phyloP scores from a whole-genome alignment of 2,113 vertebrate species.

The Oreochromis niloticus region DNA sequence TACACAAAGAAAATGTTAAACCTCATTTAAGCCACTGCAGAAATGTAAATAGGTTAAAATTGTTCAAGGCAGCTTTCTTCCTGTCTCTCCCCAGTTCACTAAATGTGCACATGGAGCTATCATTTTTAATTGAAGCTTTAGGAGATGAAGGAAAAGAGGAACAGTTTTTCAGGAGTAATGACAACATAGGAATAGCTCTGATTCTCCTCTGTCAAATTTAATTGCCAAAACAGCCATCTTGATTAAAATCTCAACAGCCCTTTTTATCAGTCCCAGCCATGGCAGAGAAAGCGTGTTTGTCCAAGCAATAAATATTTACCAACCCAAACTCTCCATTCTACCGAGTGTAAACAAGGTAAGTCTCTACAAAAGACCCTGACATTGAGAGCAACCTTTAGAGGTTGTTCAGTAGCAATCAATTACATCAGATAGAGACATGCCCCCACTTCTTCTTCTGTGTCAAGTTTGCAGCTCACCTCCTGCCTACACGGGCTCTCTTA shows the following conservation, averaged over 20 bases:
- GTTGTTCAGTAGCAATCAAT: background rate
- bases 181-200: slow-evolving; percentile 11
- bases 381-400: slow-evolving; percentile 28
- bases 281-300: slow-evolving; percentile 31
- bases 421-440: background rate
- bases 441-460: background rate
- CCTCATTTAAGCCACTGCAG: background rate
- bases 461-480: background rate
- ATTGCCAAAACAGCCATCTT: slow-evolving; percentile 57
- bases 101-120: background rate
- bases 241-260: slow-evolving; percentile 46
- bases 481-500: background rate
- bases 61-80: background rate
- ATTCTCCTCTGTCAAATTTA: slow-evolving; percentile 52
- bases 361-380: slow-evolving; percentile 11
- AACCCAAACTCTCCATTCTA: background rate
- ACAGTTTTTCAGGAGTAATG: background rate
- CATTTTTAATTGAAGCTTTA: slow-evolving; percentile 29
- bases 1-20: background rate
- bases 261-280: slow-evolving; percentile 27
- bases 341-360: slow-evolving; percentile 22
- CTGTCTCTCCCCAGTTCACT: background rate
- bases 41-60: background rate
- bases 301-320: slow-evolving; percentile 43
- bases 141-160: background rate